These are phyloP conservation scores for Drosophila nr. perissopoda DNA, from an alignment of 2,888 invertebrate species.

Conservation along the genomic window DNA sequence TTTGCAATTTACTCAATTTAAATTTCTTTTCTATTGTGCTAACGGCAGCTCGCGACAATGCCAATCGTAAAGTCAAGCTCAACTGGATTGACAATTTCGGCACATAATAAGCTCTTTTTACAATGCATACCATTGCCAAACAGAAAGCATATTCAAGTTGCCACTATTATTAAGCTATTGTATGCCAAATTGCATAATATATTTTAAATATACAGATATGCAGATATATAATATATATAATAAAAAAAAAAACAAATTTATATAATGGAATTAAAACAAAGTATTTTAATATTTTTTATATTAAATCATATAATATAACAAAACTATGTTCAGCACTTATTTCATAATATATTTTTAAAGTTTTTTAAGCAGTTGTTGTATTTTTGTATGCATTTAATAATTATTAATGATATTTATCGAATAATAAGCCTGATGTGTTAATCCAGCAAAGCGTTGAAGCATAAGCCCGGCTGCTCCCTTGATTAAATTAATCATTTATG, in stretches of 20 bases:
- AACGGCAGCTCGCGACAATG: slow-evolving; percentile 25
- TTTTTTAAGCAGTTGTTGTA: neutral
- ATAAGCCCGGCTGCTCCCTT: slow-evolving; percentile 38
- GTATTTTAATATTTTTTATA: neutral
- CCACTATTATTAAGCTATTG: slow-evolving; percentile 4
- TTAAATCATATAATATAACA: neutral
- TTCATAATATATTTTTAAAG: neutral
- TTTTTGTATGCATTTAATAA: slow-evolving; percentile 28
- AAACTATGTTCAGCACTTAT: neutral
- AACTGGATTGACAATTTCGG: slow-evolving; percentile 29
- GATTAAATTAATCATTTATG: slow-evolving; percentile 72
- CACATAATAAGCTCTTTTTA: slow-evolving; percentile 20
- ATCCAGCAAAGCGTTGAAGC: slow-evolving; percentile 61
- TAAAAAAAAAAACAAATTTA: too few relatives aligned
- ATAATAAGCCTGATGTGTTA: slow-evolving; percentile 60
- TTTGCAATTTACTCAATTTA: slow-evolving; percentile 78
- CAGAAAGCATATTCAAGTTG: slow-evolving; percentile 9
- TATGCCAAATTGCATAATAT: neutral
- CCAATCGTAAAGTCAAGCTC: slow-evolving; percentile 29
- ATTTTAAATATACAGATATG: too few relatives aligned
- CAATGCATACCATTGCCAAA: slow-evolving; percentile 25
- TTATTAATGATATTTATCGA: slow-evolving; percentile 57
- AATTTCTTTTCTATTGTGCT: slow-evolving; percentile 53
- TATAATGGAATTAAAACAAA: neutral
- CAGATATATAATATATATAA: too few relatives aligned